Evolutionary conservation across 2,113 vertebrate genomes (phyloP), one percentile per base, ranked within the genome.

Genomic region (Atherinomorus stipes): DNA sequence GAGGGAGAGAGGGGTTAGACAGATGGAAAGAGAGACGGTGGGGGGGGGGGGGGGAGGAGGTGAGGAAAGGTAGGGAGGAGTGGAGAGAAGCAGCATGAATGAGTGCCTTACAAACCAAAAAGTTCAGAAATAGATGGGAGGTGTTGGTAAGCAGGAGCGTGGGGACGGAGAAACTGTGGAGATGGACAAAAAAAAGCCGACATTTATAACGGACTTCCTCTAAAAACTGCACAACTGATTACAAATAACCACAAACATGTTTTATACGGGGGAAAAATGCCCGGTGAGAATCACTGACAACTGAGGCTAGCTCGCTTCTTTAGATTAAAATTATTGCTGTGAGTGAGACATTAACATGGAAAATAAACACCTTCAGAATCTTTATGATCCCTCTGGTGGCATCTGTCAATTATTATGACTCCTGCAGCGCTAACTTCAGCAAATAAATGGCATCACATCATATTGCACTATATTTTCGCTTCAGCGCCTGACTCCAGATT

Each of bases 21-120:
- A 67, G 54, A 78, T 52, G 62, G 75, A 74, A 65, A 76, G 49
- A 63, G 62, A 63, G 49, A 11, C 16, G 5, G 11, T 10, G 0
- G 7, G 5, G 21, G n/a, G 5, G 11, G 10, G 0, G 7, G 5
- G 21, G n/a, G n/a, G n/a, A 19, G 0, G 67, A 74, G 75, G 52
- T 61, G 74, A 78, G 65, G 70, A 71, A 76, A 75, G 58, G 74
- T 67, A 65, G 51, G 22, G 21, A 66, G 62, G 51, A 31, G n/a
- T 69, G 49, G 54, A 54, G 31, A 21, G 57, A 54, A 28, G 62
- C 4, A 5, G 22, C 45, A 53, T 49, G 69, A 76, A 76, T 52
- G 67, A 63, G 4, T 40, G 52, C 40, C 22, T 56, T 61, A 53
- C 66, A 82, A 68, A 74, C 34, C 40, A 49, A 11, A 34, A 28